Conservation (phyloP, 2,797 vertebrate species). For the Periparus ater region DNA sequence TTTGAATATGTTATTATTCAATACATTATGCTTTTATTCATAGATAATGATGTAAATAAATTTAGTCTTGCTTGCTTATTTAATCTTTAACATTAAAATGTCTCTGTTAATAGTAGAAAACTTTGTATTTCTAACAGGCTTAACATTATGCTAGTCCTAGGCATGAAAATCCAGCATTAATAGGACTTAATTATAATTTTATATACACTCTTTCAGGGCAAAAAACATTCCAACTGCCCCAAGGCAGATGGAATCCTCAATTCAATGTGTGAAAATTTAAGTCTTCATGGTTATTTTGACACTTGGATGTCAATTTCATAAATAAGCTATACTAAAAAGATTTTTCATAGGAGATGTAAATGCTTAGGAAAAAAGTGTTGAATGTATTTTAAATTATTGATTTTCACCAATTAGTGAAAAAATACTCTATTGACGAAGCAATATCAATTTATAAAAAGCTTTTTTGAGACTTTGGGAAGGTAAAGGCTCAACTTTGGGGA, state of each 20-base stretch:
- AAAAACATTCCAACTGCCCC: neutral
- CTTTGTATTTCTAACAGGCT: neutral
- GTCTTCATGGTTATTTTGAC: conserved; percentile 20
- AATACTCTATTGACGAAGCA: neutral
- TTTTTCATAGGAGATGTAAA: neutral
- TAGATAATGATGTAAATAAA: conserved; percentile 20
- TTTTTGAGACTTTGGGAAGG: neutral
- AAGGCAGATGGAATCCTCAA: neutral
- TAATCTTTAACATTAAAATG: neutral
- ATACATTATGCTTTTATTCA: neutral
- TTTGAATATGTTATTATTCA: neutral
- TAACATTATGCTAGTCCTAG: neutral
- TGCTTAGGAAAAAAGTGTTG: neutral
- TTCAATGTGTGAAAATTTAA: conserved; percentile 11
- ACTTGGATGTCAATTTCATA: neutral
- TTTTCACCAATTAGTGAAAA: neutral
- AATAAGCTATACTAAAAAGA: neutral
- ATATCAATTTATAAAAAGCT: neutral
- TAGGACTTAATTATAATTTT: neutral
- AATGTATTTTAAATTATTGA: neutral
- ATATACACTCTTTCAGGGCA: neutral
- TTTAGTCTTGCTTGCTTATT: neutral
- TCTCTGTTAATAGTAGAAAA: neutral
- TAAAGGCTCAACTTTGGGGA: neutral
- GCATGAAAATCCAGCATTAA: conserved; percentile 18